Conservation (phyloP, 2,797 vertebrate species). For the Xenentodon cancila region DNA sequence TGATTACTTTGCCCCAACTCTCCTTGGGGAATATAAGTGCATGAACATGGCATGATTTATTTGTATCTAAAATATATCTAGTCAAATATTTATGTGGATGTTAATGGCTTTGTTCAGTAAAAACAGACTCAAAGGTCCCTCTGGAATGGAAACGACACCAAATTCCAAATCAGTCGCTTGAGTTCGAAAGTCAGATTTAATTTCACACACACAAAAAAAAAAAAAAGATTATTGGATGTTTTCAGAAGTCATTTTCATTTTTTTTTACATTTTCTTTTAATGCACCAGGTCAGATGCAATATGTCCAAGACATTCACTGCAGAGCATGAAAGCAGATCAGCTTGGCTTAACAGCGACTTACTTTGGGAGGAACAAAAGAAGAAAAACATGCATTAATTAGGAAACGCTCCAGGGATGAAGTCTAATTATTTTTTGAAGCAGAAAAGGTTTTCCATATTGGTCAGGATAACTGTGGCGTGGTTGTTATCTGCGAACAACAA, state of each 20-base stretch:
- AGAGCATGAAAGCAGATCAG: constrained; percentile 72
- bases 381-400: constrained; percentile 75
- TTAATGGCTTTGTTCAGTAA: constrained; percentile 66
- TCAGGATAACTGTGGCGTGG: constrained; percentile 73
- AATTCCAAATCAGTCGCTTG: constrained; percentile 31
- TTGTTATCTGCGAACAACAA: constrained; percentile 80
- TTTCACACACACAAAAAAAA: constrained; percentile 20
- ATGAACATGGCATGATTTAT: constrained; percentile 76
- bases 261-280: constrained; percentile 45
- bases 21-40: constrained; percentile 67
- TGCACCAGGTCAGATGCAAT: constrained; percentile 45
- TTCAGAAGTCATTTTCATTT: constrained; percentile 54
- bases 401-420: constrained; percentile 72
- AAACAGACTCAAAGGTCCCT: constrained; percentile 31
- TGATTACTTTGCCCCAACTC: constrained; percentile 70
- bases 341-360: constrained; percentile 69
- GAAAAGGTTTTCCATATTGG: constrained; percentile 74
- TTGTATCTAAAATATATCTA: constrained; percentile 69
- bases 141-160: constrained; percentile 26
- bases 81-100: constrained; percentile 72
- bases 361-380: constrained; percentile 38
- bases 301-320: constrained; percentile 66
- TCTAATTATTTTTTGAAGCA: constrained; percentile 76
- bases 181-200: constrained; percentile 31
- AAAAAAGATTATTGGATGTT: constrained; percentile 51